Evolutionary conservation across 1,140 invertebrate genomes (phyloP).

Genomic region (Drosophila eugracilis): DNA sequence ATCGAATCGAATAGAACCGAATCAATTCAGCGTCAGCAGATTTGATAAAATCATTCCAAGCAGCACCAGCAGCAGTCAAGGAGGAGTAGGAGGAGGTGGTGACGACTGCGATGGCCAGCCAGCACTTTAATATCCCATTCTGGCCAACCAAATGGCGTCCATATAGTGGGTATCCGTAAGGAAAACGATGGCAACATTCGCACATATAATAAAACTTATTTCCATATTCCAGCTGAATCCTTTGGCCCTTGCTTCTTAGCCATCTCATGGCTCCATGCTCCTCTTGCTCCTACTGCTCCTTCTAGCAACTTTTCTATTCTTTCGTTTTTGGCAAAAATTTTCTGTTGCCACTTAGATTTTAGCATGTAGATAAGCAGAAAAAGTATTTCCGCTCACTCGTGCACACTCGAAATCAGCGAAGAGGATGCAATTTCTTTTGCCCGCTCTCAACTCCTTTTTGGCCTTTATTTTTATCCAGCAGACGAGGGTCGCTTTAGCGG

Average conservation of each 20-base stretch:
- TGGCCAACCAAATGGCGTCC: constrained; percentile 44
- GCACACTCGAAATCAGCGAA: constrained; percentile 56
- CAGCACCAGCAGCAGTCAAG: too few relatives aligned
- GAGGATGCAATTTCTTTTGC: constrained; percentile 48
- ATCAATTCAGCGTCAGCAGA: constrained; percentile 77
- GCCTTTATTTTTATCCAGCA: constrained; percentile 6
- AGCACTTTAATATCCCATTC: constrained; percentile 73
- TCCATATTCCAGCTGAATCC: constrained; percentile 57
- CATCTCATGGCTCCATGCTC: neutral
- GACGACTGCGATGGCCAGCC: neutral
- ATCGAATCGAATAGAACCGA: constrained; percentile 47
- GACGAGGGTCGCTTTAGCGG: constrained; percentile 36
- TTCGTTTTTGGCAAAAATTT: constrained; percentile 42
- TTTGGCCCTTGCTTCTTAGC: constrained; percentile 19
- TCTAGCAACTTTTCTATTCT: constrained; percentile 25
- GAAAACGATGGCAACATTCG: constrained; percentile 43
- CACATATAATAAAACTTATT: constrained; percentile 64
- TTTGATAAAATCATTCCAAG: constrained; percentile 74
- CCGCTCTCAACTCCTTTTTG: constrained; percentile 26
- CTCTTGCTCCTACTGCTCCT: constrained; percentile 3
- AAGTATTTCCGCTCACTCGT: constrained; percentile 70
- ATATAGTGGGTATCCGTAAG: constrained; percentile 22
- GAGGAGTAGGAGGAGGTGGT: too few relatives aligned
- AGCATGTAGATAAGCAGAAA: constrained; percentile 70
- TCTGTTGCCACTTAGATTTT: constrained; percentile 77